phyloP scores from a whole-genome alignment of 1,140 invertebrate species.

The Anastrepha ludens region DNA sequence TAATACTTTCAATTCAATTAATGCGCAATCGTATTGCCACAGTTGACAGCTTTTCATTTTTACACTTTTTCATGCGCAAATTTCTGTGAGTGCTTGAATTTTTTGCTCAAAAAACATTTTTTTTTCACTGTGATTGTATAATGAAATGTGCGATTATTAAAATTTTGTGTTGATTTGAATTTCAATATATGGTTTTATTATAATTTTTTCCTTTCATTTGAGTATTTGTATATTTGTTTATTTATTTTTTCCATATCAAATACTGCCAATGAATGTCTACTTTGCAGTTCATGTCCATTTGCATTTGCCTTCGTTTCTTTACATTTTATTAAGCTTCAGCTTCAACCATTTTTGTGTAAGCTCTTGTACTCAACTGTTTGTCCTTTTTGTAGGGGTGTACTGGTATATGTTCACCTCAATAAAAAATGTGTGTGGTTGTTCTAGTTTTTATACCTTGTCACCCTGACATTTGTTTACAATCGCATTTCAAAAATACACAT shows the following conservation, averaged over 20 bases:
- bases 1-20: constrained; percentile 19
- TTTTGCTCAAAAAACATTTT: neutral
- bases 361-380: neutral
- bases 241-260: neutral
- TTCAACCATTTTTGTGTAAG: neutral
- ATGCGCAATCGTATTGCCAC: constrained; percentile 9
- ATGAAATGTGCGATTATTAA: neutral
- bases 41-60: neutral
- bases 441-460: too few species aligned
- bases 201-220: neutral
- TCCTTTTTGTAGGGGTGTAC: neutral
- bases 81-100: neutral
- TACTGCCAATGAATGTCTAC: neutral
- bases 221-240: too few species aligned
- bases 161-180: constrained; percentile 22
- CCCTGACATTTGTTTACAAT: too few species aligned
- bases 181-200: neutral
- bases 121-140: neutral
- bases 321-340: neutral
- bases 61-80: neutral
- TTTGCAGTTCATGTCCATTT: neutral
- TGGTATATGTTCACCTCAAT: too few species aligned
- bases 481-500: neutral
- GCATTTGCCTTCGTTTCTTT: neutral
- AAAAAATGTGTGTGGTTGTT: too few species aligned